A percentile compares a stretch with the other conserved stretches of the same genome.
phyloP scores from a whole-genome alignment of 2,113 vertebrate genomes.

The Origma solitaria region DNA sequence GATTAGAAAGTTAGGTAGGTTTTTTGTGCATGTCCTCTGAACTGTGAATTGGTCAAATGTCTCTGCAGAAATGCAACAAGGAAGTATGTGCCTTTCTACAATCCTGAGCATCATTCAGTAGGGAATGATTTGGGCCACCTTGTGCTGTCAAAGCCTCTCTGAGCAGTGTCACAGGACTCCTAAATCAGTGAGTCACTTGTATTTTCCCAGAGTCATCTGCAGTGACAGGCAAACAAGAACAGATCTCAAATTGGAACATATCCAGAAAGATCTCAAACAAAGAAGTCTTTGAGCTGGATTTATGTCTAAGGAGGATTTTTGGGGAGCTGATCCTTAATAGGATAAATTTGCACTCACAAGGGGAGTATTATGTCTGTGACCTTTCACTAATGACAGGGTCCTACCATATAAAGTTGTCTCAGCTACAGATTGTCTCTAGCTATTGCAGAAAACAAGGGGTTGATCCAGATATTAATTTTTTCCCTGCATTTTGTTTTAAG shows the following conservation, averaged over 20 bases:
- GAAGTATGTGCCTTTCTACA: not conserved
- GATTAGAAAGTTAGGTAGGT: not conserved
- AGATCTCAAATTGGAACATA: not conserved
- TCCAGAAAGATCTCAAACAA: not conserved
- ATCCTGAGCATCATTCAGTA: not conserved
- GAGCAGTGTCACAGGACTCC: not conserved
- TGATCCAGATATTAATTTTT: not conserved
- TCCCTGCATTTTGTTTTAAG: not conserved
- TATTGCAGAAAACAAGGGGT: not conserved
- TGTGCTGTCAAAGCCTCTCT: not conserved
- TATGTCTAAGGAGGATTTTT: not conserved
- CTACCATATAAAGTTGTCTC: not conserved
- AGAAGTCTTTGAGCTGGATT: not conserved
- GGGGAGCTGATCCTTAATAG: constrained; percentile 18
- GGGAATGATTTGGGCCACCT: not conserved
- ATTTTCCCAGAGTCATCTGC: not conserved
- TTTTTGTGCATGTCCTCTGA: not conserved
- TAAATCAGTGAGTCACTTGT: not conserved
- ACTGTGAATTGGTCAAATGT: not conserved
- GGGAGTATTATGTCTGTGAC: not conserved
- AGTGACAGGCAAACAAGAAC: not conserved
- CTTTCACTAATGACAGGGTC: not conserved
- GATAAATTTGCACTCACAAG: constrained; percentile 13
- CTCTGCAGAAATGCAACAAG: not conserved
- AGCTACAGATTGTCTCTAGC: not conserved